Evolutionary conservation across 2,888 invertebrate genomes (phyloP).

Genomic region (Apamea anceps): DNA sequence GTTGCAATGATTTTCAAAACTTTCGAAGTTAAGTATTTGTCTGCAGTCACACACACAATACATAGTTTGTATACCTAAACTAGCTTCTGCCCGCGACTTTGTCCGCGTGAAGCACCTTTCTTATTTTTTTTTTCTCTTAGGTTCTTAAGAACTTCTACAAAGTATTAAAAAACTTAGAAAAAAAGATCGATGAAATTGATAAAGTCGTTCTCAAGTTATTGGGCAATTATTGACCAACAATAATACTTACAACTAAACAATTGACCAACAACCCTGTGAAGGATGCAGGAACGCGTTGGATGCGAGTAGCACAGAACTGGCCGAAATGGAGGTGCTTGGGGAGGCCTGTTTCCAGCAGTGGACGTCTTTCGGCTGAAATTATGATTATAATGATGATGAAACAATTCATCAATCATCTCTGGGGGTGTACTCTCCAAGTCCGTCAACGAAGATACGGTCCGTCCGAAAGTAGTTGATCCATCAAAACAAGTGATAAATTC

Average conservation of each 20-base stretch:
- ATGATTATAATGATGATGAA: background rate
- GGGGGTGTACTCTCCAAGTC: background rate
- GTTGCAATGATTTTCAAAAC: background rate
- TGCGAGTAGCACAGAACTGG: background rate
- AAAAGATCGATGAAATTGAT: no score
- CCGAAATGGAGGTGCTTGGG: background rate
- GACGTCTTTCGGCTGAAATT: background rate
- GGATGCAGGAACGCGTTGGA: background rate
- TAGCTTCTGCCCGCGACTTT: background rate
- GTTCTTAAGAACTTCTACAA: no score
- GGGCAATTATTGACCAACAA: slow-evolving; percentile 13
- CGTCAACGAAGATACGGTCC: background rate
- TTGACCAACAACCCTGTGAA: no score
- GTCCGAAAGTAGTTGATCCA: background rate
- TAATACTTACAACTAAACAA: background rate
- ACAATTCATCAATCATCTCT: background rate
- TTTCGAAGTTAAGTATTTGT: background rate
- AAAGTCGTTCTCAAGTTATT: background rate
- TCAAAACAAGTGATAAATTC: background rate
- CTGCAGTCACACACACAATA: no score
- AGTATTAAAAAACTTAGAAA: no score
- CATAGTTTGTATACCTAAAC: background rate
- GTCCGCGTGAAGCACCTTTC: no score
- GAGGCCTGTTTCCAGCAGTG: background rate
- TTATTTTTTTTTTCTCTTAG: no score